Conservation (phyloP, 2,797 vertebrate genomes). For the Merluccius polli region DNA sequence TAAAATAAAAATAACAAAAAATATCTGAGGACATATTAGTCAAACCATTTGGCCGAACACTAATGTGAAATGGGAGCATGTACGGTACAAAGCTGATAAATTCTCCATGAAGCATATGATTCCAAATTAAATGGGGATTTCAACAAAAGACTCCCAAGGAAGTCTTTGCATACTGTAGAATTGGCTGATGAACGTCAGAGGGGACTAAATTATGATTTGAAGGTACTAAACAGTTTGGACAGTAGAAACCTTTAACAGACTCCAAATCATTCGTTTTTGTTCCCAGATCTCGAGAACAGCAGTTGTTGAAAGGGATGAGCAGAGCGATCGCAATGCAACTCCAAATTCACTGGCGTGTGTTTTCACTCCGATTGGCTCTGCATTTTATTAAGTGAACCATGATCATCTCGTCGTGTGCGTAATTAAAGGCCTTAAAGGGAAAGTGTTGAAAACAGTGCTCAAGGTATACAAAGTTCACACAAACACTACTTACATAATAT, state of each 20-base stretch:
- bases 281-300: background rate
- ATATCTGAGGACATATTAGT: background rate
- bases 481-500: constrained; percentile 84
- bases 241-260: background rate
- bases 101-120: constrained; percentile 18
- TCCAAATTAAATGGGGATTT: constrained; percentile 11
- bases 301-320: background rate
- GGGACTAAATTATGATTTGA: constrained; percentile 4
- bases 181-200: constrained; percentile 8
- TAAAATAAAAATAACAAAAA: constrained; percentile 5
- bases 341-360: background rate
- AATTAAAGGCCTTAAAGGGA: background rate
- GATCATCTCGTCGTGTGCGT: background rate
- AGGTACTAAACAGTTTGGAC: background rate
- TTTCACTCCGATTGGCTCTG: background rate
- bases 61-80: background rate
- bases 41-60: background rate
- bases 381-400: background rate
- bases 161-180: background rate
- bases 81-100: background rate
- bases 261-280: background rate
- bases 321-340: background rate
- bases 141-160: background rate
- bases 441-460: too few species aligned
- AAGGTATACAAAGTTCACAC: constrained; percentile 2